Percentiles rank a stretch among this genome's conserved stretches.
phyloP scores from a whole-genome alignment of 2,888 invertebrate genomes.

The Phalera bucephala region DNA sequence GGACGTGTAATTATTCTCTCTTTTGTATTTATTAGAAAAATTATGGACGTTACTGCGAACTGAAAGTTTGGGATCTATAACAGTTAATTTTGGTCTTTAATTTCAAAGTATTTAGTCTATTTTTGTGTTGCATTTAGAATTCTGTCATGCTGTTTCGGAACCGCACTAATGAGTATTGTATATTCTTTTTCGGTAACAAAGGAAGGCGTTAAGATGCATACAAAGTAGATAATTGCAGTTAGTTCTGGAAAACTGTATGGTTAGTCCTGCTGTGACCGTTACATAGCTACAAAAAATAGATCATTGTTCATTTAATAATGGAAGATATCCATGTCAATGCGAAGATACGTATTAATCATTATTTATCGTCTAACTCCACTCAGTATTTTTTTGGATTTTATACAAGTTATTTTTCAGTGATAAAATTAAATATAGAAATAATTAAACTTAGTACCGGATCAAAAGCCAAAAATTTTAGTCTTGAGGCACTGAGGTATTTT shows the following conservation, averaged over 20 bases:
- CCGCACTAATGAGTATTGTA: conserved; percentile 56
- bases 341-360: no score
- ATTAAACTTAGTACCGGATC: no score
- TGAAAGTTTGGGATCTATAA: conserved; percentile 5
- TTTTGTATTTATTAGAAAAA: conserved; percentile 32
- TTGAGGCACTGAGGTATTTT: no score
- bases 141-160: conserved; percentile 59
- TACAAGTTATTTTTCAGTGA: no score
- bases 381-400: no score
- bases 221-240: conserved; percentile 43
- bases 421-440: no score
- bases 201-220: conserved; percentile 25
- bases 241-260: conserved; percentile 36
- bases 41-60: conserved; percentile 30
- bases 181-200: conserved; percentile 31
- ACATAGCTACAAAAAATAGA: conserved; percentile 17
- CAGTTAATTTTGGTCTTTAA: conserved; percentile 12
- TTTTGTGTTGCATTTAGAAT: conserved; percentile 6
- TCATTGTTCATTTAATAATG: no score
- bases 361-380: no score
- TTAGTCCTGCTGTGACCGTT: conserved; percentile 36
- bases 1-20: conserved; percentile 44
- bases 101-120: conserved; percentile 1
- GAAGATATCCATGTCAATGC: no score
- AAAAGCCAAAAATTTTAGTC: no score